Percentiles rank a stretch among this genome's conserved stretches.
These are phyloP conservation scores for Platyscapa corneri DNA, from an alignment of 1,140 invertebrate species.

Conservation along the genomic window DNA sequence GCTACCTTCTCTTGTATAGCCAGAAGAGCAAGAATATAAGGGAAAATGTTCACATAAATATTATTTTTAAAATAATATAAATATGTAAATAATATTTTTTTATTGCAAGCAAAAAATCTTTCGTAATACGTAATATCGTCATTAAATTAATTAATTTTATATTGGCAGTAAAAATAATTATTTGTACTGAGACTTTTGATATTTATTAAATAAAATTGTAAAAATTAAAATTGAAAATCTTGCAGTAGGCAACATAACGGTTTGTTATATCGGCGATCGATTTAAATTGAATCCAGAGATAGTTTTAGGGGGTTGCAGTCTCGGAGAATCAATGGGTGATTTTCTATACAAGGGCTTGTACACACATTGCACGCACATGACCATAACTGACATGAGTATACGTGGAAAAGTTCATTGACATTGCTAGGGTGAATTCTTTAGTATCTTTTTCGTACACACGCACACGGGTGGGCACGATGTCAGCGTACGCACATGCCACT, in stretches of 20 bases:
- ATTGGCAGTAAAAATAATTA: not conserved
- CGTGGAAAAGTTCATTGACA: conserved; percentile 50
- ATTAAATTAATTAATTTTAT: not conserved
- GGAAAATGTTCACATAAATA: not conserved
- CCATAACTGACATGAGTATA: conserved; percentile 5
- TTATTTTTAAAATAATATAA: not conserved
- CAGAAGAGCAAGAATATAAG: not conserved
- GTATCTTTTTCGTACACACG: conserved; percentile 42
- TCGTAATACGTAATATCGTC: too few relatives aligned
- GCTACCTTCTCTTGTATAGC: not conserved
- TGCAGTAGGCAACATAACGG: conserved; percentile 1
- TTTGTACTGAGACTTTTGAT: not conserved
- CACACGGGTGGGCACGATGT: too few relatives aligned
- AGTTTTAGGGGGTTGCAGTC: not conserved
- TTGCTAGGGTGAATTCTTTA: conserved; percentile 29
- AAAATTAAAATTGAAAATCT: conserved; percentile 11
- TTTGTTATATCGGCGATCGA: conserved; percentile 36
- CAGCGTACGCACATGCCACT: not conserved
- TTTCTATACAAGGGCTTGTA: conserved; percentile 43
- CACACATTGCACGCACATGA: conserved; percentile 8
- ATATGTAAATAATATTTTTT: not conserved
- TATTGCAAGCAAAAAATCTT: not conserved
- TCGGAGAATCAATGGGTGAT: conserved; percentile 54
- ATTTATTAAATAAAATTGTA: conserved; percentile 20
- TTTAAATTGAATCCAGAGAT: conserved; percentile 44